Conservation (phyloP, 2,888 invertebrate genomes). For the Cataglyphis livida region DNA sequence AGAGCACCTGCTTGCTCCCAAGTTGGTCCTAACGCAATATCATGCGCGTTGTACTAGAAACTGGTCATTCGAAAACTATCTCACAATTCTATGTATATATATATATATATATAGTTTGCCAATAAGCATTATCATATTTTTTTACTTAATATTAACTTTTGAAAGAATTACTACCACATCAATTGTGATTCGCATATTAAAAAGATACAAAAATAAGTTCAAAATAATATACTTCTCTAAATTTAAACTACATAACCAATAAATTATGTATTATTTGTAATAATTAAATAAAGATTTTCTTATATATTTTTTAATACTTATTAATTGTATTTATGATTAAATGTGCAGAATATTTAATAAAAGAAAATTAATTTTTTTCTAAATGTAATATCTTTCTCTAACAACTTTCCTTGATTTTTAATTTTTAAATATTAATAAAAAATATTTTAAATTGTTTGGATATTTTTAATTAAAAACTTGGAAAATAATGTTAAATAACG, state of each 20-base stretch:
- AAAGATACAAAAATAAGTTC: slow-evolving; percentile 2
- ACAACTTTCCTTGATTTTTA: neutral
- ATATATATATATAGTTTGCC: neutral
- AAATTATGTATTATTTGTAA: neutral
- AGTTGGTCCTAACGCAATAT: slow-evolving; percentile 72
- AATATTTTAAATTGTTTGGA: slow-evolving; percentile 14
- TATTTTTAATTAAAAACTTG: neutral
- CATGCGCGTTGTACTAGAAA: slow-evolving; percentile 60
- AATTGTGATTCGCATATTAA: neutral
- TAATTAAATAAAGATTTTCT: neutral
- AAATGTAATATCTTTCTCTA: neutral
- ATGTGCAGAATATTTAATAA: neutral
- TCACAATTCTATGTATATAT: neutral
- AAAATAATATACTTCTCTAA: neutral
- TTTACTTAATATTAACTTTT: neutral
- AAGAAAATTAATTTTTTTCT: neutral
- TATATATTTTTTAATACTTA: neutral
- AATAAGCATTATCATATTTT: slow-evolving; percentile 34
- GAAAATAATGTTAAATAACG: neutral
- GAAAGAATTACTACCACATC: neutral
- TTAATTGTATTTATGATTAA: neutral
- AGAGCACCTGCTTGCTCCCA: slow-evolving; percentile 75
- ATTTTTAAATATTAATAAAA: neutral
- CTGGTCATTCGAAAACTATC: slow-evolving; percentile 60
- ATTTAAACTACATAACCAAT: neutral